Percentiles rank a stretch among this genome's conserved stretches.
These are phyloP conservation scores for Falco concolor DNA, from an alignment of 2,797 vertebrate species.

Conservation along the genomic window DNA sequence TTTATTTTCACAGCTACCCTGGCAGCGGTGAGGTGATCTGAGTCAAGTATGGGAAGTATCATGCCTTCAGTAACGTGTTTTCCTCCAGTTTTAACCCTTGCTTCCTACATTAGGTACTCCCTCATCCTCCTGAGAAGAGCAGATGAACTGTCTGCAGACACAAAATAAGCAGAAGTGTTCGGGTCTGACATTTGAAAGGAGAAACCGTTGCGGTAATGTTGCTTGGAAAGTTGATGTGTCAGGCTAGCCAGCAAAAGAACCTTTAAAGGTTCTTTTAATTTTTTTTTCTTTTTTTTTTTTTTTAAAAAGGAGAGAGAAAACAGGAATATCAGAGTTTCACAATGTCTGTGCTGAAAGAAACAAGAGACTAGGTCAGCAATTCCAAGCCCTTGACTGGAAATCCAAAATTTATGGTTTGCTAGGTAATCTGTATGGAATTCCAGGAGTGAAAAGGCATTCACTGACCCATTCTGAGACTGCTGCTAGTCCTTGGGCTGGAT, in stretches of 20 bases:
- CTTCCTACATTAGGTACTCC: neutral
- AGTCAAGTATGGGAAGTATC: neutral
- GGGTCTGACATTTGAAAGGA: neutral
- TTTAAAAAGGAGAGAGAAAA: neutral
- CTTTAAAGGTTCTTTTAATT: neutral
- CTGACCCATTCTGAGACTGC: neutral
- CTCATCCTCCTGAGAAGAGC: neutral
- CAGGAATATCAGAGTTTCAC: neutral
- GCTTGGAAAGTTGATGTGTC: neutral
- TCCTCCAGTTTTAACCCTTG: neutral
- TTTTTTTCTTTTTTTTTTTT: neutral
- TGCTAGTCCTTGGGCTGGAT: neutral
- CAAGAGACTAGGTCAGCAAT: neutral
- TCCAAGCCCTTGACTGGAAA: constrained; percentile 38
- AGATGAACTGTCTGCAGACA: neutral
- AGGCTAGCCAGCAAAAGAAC: neutral
- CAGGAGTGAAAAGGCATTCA: neutral
- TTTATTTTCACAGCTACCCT: neutral
- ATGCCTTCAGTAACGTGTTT: neutral
- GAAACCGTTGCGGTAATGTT: neutral
- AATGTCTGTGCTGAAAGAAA: neutral
- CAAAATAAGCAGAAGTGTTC: neutral
- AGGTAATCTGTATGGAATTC: neutral
- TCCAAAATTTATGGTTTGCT: neutral
- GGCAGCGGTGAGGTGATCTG: neutral